Base-by-base conservation (phyloP, 2,797 vertebrate genomes). In the Eutrigla gurnardus region DNA sequence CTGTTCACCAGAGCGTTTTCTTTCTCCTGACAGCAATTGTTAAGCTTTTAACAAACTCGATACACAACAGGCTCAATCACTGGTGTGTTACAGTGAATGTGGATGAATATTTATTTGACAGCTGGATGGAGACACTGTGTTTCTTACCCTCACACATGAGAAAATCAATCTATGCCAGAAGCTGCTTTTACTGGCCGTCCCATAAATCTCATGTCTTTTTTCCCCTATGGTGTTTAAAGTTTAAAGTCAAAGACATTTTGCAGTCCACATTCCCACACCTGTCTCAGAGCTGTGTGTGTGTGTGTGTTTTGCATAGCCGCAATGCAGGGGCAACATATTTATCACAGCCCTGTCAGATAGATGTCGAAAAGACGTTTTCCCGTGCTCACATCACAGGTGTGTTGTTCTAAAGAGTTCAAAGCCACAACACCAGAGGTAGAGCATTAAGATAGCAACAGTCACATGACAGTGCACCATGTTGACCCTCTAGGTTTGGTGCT, bases 201-300 rank as follows among this genome's bases (percentile, higher is more conserved):
- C 17, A 18, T 25, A 32, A n/a, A 37, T 54, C 58, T 73, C 5
- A 49, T 13, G n/a, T 62, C 12, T 52, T 17, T 25, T 49, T 46
- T 47, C 9, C 2, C 45, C 39, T 39, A 50, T 42, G 40, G 40
- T 18, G 61, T 54, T 53, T 9, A 9, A 32, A 49, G 62, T 72
- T 40, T 75, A n/a, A 80, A 77, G 71, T 55, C 12, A 46, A 32
- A 58, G 40, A 61, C 39, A 35, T 47, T 32, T 70, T 8, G 1
- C 49, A 75, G 33, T 45, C 33, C 14, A 40, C 7, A 2, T 49
- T 63, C 11, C 46, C 33, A 72, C 60, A 66, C n/a, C 70, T 65
- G 50, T 46, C 15, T 54, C 25, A 13, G 37, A 33, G 17, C 47
- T 15, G 4, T 40, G 7, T 45, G 9, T 49, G 65, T 47, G 35